Conservation (phyloP, 2,888 invertebrate genomes). For the Ecliptopera silaceata region DNA sequence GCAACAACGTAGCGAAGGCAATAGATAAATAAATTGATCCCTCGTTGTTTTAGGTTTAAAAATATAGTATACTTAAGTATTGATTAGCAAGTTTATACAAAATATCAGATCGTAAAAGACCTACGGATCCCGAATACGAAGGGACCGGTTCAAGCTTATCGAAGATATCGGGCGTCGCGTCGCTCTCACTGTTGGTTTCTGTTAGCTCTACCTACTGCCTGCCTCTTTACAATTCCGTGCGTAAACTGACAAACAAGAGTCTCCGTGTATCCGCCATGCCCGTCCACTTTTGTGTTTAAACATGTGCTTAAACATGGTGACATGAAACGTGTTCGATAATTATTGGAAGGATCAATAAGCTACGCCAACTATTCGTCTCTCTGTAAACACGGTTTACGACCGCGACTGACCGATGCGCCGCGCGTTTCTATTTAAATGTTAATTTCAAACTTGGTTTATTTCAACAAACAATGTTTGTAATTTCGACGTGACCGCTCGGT, state of each 20-base stretch:
- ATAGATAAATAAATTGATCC: too few relatives aligned
- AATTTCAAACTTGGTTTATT: slow-evolving; percentile 71
- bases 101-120: slow-evolving; percentile 17
- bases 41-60: too few relatives aligned
- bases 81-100: not conserved
- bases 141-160: slow-evolving; percentile 32
- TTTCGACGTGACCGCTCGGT: slow-evolving; percentile 39
- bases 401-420: slow-evolving; percentile 57
- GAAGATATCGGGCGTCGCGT: slow-evolving; percentile 48
- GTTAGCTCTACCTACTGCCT: slow-evolving; percentile 79
- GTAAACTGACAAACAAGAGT: slow-evolving; percentile 73
- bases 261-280: slow-evolving; percentile 66
- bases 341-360: slow-evolving; percentile 82
- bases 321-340: slow-evolving; percentile 83
- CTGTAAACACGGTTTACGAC: slow-evolving; percentile 76
- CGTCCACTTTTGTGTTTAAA: slow-evolving; percentile 76
- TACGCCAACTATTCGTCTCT: slow-evolving; percentile 77
- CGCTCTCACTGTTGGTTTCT: slow-evolving; percentile 64
- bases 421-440: slow-evolving; percentile 79
- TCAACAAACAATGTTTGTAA: slow-evolving; percentile 52
- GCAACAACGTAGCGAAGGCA: too few relatives aligned
- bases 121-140: slow-evolving; percentile 44
- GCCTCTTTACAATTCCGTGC: slow-evolving; percentile 75
- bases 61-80: too few relatives aligned
- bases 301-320: slow-evolving; percentile 74